Conservation (phyloP, 1,140 invertebrate species). For the Melanaphis sacchari region DNA sequence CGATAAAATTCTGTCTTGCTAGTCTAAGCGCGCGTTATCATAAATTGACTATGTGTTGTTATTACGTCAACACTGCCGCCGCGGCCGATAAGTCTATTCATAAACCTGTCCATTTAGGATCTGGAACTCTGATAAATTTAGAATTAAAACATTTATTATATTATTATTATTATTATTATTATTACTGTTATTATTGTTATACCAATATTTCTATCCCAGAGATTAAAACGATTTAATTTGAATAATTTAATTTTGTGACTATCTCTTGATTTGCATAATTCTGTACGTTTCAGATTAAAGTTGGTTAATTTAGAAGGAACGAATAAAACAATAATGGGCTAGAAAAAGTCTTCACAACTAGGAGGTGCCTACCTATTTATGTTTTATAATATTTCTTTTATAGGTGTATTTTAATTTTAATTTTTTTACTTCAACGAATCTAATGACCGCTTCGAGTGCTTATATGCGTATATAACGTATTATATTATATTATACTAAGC, state of each 20-base stretch:
- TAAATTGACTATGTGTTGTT: not conserved
- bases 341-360: not conserved
- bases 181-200: not conserved
- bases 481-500: not conserved
- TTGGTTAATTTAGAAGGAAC: not conserved
- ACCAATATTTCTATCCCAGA: not conserved
- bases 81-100: not conserved
- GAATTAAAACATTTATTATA: conserved; percentile 4
- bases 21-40: not conserved
- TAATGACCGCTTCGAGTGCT: not conserved
- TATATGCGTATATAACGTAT: not conserved
- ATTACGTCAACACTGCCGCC: not conserved
- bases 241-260: conserved; percentile 17
- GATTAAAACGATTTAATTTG: not conserved
- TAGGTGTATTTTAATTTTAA: not conserved
- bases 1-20: not conserved
- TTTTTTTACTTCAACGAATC: not conserved
- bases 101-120: not conserved
- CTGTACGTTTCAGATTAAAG: not conserved
- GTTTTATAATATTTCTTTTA: not conserved
- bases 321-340: not conserved
- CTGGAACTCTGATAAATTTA: not conserved
- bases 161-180: not conserved
- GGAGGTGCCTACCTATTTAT: not conserved
- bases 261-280: not conserved